Evolutionary conservation across 1,140 invertebrate genomes (phyloP).

Genomic region (Papilio machaon): DNA sequence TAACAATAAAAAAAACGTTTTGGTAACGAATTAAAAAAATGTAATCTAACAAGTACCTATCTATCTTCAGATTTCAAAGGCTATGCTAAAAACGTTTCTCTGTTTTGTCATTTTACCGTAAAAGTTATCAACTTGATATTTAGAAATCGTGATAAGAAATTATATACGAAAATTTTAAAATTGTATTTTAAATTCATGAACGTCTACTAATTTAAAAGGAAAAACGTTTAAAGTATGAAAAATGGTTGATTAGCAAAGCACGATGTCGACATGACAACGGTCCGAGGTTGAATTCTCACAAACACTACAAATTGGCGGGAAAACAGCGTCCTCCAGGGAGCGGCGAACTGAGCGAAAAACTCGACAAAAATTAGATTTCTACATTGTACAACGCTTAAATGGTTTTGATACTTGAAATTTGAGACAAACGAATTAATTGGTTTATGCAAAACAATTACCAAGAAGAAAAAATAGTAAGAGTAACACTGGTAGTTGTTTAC

Average conservation of each 20-base stretch:
- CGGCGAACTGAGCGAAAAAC: slow-evolving; percentile 70
- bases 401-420: slow-evolving; percentile 58
- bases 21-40: not conserved
- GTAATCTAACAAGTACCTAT: too few species aligned
- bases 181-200: slow-evolving; percentile 41
- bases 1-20: not conserved
- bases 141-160: not conserved
- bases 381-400: slow-evolving; percentile 39
- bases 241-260: slow-evolving; percentile 44
- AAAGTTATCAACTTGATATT: not conserved
- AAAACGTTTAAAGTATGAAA: slow-evolving; percentile 42
- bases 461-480: too few species aligned
- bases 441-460: too few species aligned
- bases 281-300: slow-evolving; percentile 67
- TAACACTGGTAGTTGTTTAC: too few species aligned
- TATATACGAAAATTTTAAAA: not conserved
- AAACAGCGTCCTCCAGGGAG: slow-evolving; percentile 54
- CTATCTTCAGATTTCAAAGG: not conserved
- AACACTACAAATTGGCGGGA: slow-evolving; percentile 72
- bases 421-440: not conserved
- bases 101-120: not conserved
- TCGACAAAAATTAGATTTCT: slow-evolving; percentile 76
- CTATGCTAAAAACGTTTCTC: not conserved
- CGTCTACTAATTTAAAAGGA: slow-evolving; percentile 36
- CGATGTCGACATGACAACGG: slow-evolving; percentile 54